phyloP scores from a whole-genome alignment of 2,113 vertebrate genomes.

The Rhadina sibilatrix region DNA sequence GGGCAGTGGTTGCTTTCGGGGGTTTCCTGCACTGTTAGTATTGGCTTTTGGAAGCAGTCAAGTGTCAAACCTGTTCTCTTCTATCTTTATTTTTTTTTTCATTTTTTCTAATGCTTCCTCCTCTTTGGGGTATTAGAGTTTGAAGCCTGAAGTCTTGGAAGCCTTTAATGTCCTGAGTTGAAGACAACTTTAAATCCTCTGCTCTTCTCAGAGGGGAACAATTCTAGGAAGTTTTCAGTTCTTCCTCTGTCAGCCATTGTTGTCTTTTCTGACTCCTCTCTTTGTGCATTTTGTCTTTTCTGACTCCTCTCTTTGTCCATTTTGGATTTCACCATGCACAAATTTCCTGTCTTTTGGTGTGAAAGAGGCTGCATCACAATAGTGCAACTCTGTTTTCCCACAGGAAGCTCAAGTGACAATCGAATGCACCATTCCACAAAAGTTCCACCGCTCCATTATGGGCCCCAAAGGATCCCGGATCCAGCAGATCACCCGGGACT shows the following conservation, averaged over 20 bases:
- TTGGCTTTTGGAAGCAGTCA: background rate
- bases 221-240: background rate
- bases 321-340: background rate
- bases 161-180: background rate
- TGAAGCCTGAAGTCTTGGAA: background rate
- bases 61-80: background rate
- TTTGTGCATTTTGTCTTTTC: background rate
- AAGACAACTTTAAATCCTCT: background rate
- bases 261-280: background rate
- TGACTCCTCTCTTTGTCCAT: background rate
- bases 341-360: background rate
- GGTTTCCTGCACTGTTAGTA: background rate
- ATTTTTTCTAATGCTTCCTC: background rate
- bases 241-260: background rate
- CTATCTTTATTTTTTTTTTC: background rate
- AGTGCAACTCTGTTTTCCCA: slow-evolving; percentile 11
- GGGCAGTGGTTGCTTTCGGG: background rate
- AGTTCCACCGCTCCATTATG: slow-evolving; percentile 97
- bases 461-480: slow-evolving; percentile 95
- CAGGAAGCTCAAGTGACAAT: slow-evolving; percentile 96
- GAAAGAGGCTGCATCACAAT: background rate
- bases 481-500: slow-evolving; percentile 95
- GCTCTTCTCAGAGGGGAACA: background rate
- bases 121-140: background rate
- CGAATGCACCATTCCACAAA: slow-evolving; percentile 92